phyloP scores from a whole-genome alignment of 2,888 invertebrate genomes.

The Philhelius pedissequus region DNA sequence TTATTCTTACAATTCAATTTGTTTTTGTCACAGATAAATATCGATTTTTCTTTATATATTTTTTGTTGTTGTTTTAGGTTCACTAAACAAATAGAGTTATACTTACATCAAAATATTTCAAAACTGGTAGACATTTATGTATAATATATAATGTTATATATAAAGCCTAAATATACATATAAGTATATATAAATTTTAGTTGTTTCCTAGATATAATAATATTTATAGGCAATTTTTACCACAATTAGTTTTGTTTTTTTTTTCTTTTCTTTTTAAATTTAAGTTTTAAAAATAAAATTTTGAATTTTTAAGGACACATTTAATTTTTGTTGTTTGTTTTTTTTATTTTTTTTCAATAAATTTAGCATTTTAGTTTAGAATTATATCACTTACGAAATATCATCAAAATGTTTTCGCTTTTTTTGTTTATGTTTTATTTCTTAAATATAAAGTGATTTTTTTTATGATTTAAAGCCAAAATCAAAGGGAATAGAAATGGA shows the following conservation, averaged over 20 bases:
- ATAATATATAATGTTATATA: constrained; percentile 58
- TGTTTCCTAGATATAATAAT: constrained; percentile 66
- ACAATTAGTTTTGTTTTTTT: constrained; percentile 54
- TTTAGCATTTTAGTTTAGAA: constrained; percentile 42
- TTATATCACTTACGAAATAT: constrained; percentile 67
- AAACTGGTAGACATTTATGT: constrained; percentile 68
- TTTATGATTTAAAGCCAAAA: constrained; percentile 36
- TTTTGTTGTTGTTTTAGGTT: constrained; percentile 9
- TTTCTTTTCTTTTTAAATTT: neutral
- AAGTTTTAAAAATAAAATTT: constrained; percentile 48
- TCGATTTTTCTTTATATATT: constrained; percentile 28
- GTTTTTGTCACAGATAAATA: constrained; percentile 66
- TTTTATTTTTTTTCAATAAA: neutral
- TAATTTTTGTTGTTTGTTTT: constrained; percentile 21
- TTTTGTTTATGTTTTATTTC: constrained; percentile 4
- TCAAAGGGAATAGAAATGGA: constrained; percentile 23
- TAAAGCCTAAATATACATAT: constrained; percentile 62
- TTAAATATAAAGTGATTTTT: constrained; percentile 31
- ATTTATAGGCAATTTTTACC: constrained; percentile 67
- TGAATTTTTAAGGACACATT: constrained; percentile 67
- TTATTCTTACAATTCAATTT: constrained; percentile 26
- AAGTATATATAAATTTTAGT: constrained; percentile 63
- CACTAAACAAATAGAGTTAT: constrained; percentile 45
- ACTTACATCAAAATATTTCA: constrained; percentile 62
- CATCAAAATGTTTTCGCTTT: constrained; percentile 57